Base-by-base conservation (phyloP, 2,113 vertebrate genomes). In the Emydura subglobosa region DNA sequence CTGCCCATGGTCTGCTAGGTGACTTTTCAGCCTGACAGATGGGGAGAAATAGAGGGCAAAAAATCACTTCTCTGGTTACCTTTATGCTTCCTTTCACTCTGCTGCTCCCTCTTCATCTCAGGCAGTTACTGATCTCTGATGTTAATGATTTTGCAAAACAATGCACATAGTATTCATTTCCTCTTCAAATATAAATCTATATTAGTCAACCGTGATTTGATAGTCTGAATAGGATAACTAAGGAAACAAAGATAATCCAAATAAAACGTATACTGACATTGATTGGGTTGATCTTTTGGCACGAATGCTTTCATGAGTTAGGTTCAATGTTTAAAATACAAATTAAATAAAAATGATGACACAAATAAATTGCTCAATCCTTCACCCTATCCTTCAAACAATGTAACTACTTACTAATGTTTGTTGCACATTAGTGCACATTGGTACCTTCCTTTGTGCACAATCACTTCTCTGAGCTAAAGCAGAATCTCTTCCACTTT, bases 1-100 rank as follows among this genome's bases (percentile, higher is more conserved):
- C 61, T 92, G 94, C 82, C 94, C 86, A 89, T 89, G 92, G 94
- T 92, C 82, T 44, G 76, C 44, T 42, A 93, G 87, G 80, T 91
- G 92, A 82, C 0, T 2, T 55, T 85, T 92, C 85, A 91, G 44
- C 84, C 44, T 83, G 78, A 49, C 93, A 87, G 49, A 72, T 83
- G 89, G 0, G 14, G 16, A 49, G 81, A 72, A 93, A 11, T 82
- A 5, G 22, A 87, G 93, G 92, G 82, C 82, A 90, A 53, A 88
- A 65, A 65, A 65, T 65, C 86, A 92, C 91, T 78, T 85, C 86
- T 42, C 51, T 31, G 55, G 19, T 96, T 95, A 94, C 85, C 92
- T 95, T 86, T 85, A 39, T 93, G 88, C 55, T 88, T 83, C 92
- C 91, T 74, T 91, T 54, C 31, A 7, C 61, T 65, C 16, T 65